These are phyloP conservation scores for Norana najaformis DNA, from an alignment of 2,888 invertebrate genomes.

Conservation along the genomic window DNA sequence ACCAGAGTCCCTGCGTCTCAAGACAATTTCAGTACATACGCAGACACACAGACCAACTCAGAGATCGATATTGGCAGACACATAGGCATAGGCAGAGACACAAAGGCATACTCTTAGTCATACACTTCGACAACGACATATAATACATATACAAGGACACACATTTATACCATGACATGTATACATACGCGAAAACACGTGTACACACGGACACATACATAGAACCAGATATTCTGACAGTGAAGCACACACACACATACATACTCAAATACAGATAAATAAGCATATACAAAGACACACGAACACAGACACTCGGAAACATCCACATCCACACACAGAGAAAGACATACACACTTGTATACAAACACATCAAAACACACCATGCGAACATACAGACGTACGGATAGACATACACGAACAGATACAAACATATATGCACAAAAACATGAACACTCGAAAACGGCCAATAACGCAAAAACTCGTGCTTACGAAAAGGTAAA, in stretches of 20 bases:
- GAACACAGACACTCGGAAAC: slow-evolving; percentile 14
- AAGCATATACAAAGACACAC: slow-evolving; percentile 22
- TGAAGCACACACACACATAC: slow-evolving; percentile 24
- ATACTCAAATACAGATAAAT: slow-evolving; percentile 19
- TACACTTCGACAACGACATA: too few species aligned
- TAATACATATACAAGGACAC: background rate
- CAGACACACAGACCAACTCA: background rate
- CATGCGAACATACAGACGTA: slow-evolving; percentile 26
- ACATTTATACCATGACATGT: background rate
- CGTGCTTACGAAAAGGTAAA: background rate
- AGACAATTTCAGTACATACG: background rate
- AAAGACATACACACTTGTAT: slow-evolving; percentile 23
- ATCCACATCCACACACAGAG: slow-evolving; percentile 19
- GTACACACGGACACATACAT: background rate
- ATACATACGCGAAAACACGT: background rate
- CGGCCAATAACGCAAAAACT: background rate
- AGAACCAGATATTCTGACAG: background rate
- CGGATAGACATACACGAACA: slow-evolving; percentile 29
- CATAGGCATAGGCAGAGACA: background rate
- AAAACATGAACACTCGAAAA: background rate
- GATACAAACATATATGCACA: slow-evolving; percentile 29
- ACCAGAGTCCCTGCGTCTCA: background rate
- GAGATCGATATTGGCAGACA: background rate
- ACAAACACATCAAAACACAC: background rate
- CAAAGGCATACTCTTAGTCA: background rate